Percentiles rank a stretch among this genome's conserved stretches.
Evolutionary conservation across 1,140 invertebrate genomes (phyloP).

Genomic region (Drosophila tropicalis): DNA sequence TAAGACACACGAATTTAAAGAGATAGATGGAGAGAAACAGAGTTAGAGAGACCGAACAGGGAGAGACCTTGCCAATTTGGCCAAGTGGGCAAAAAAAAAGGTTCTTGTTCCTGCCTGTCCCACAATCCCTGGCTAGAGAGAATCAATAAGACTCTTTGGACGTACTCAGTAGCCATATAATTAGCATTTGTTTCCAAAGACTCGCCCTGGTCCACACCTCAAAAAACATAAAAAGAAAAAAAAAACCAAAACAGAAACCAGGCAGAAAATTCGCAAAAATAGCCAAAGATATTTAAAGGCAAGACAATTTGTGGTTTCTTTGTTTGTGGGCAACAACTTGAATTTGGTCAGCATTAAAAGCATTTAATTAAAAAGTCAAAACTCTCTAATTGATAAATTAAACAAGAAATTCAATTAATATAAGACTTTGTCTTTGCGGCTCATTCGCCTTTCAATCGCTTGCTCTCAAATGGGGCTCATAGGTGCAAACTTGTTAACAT

Average conservation of each 20-base stretch:
- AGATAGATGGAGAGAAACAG: not conserved
- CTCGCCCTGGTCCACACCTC: constrained; percentile 77
- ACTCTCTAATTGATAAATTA: constrained; percentile 77
- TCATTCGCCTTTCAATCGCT: constrained; percentile 9
- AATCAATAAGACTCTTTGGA: constrained; percentile 58
- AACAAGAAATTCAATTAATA: constrained; percentile 69
- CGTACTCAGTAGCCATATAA: constrained; percentile 68
- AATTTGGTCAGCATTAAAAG: constrained; percentile 58
- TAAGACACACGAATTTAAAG: constrained; percentile 10
- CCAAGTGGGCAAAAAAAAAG: not conserved
- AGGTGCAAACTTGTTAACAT: constrained; percentile 78
- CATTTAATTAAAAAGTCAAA: constrained; percentile 63
- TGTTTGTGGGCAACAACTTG: constrained; percentile 58
- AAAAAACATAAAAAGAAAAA: constrained; percentile 32
- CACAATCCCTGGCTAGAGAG: constrained; percentile 33
- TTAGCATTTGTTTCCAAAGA: constrained; percentile 73
- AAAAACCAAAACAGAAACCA: too few relatives aligned
- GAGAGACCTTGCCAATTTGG: constrained; percentile 43
- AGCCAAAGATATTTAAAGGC: constrained; percentile 28
- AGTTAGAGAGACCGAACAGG: constrained; percentile 36
- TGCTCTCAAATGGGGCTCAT: constrained; percentile 10
- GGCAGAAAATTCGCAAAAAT: constrained; percentile 29
- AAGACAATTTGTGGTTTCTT: constrained; percentile 71
- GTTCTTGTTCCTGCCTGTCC: constrained; percentile 5
- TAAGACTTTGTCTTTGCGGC: constrained; percentile 8